Evolutionary conservation across 2,888 invertebrate species (phyloP), one percentile per base, ranked within the genome.

Genomic region (Spisula subtruncata): DNA sequence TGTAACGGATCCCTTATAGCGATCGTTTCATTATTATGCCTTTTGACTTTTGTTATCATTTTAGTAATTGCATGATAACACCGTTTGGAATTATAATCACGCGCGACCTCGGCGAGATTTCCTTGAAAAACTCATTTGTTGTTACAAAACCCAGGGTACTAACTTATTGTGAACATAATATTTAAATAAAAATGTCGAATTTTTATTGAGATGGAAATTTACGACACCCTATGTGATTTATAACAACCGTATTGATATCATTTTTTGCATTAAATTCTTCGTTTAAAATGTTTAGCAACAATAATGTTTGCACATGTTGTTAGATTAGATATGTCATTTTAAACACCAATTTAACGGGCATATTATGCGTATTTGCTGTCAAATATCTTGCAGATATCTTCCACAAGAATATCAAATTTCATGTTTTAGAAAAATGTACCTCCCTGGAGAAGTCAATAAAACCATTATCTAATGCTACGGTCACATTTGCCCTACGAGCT

Each of bases 41-140:
- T 48, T 75, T 46, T 84, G 84, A 75, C 75, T 20, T 41, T 41
- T 51, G 51, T 18, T 18, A 75, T 75, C 66, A 48, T 41, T 48
- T n/a, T 18, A n/a, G 46, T 12, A 46, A n/a, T 25, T 46, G 20
- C 20, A 81, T 48, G 35, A 51, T 48, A 51, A 10, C 14, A 66
- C 35, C 16, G 66, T 75, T 84, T 75, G 51, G 41, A 84, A 84
- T 71, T 51, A 84, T 48, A 51, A 66, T 75, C 51, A 51, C 84
- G 71, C 51, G 84, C 71, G 84, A 75, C 75, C 51, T 32, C 25
- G 0, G 29, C 48, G 51, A 75, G 84, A 75, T 75, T 20, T 71
- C 48, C 75, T 51, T 75, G n/a, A 41, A 83, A 18, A 32, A 48
- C 14, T 35, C 71, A 29, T 51, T 75, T 29, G 51, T 25, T 75